These are phyloP conservation scores for Hypotaenidia philippensis DNA, from an alignment of 2,797 vertebrate species.

Conservation along the genomic window DNA sequence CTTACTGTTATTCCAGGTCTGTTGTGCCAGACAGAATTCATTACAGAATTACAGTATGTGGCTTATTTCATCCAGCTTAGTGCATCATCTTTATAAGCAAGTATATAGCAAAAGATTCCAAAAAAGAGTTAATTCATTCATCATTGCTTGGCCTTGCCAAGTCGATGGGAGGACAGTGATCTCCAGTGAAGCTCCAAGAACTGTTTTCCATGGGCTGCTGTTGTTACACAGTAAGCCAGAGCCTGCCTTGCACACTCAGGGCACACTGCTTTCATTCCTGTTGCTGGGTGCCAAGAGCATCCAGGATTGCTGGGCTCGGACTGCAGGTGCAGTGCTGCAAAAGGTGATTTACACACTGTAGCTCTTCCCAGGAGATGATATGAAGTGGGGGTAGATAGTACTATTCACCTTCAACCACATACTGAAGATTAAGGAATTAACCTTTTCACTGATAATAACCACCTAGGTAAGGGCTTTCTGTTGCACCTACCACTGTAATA, in stretches of 20 bases:
- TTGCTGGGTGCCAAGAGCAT: neutral
- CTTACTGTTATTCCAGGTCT: neutral
- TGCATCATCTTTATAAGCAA: neutral
- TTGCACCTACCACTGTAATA: neutral
- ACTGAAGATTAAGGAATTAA: neutral
- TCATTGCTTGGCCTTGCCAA: neutral
- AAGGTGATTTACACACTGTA: neutral
- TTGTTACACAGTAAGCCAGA: fast-evolving
- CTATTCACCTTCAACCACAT: neutral
- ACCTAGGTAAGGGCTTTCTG: neutral
- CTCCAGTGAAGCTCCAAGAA: neutral
- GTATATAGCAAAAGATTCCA: neutral
- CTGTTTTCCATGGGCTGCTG: neutral
- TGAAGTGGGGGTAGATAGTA: neutral
- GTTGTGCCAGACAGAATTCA: neutral
- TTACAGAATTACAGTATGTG: neutral
- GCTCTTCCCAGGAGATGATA: neutral
- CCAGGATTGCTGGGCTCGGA: neutral
- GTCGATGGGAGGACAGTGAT: neutral
- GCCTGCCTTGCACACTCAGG: neutral
- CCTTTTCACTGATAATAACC: neutral
- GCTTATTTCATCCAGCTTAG: neutral
- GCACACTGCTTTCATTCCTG: neutral
- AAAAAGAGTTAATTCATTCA: neutral
- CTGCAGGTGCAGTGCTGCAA: neutral